Evolutionary conservation across 2,888 invertebrate species (phyloP).

Genomic region (Phyto melanocephala): DNA sequence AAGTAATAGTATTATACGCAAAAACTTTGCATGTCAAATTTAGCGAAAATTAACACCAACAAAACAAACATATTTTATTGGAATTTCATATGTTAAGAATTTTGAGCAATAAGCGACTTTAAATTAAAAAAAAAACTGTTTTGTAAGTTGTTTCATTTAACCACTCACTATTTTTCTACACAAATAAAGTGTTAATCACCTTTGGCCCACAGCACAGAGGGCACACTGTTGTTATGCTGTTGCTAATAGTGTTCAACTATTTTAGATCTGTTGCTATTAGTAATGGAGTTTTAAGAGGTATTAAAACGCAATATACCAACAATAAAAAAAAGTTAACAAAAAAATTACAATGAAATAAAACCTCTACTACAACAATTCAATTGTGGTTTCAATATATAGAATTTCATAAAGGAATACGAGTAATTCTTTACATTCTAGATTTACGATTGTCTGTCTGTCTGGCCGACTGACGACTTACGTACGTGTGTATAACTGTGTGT

Average conservation of each 20-base stretch:
- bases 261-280: constrained; percentile 38
- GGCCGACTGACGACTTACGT: background rate
- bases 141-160: too few species aligned
- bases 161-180: too few species aligned
- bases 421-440: background rate
- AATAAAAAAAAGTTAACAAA: background rate
- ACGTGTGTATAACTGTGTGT: too few species aligned
- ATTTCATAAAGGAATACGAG: constrained; percentile 18
- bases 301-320: background rate
- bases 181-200: too few species aligned
- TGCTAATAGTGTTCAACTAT: constrained; percentile 8
- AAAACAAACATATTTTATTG: too few species aligned
- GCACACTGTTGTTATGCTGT: background rate
- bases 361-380: constrained; percentile 25
- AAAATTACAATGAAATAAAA: constrained; percentile 15
- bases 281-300: constrained; percentile 39
- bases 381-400: constrained; percentile 31
- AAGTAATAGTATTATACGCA: too few species aligned
- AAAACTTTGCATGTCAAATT: too few species aligned
- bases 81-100: too few species aligned
- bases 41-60: too few species aligned
- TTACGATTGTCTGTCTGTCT: background rate
- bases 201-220: too few species aligned
- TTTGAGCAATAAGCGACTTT: too few species aligned
- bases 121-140: too few species aligned